Conservation (phyloP, 2,113 vertebrate species). For the Silurus meridionalis region DNA sequence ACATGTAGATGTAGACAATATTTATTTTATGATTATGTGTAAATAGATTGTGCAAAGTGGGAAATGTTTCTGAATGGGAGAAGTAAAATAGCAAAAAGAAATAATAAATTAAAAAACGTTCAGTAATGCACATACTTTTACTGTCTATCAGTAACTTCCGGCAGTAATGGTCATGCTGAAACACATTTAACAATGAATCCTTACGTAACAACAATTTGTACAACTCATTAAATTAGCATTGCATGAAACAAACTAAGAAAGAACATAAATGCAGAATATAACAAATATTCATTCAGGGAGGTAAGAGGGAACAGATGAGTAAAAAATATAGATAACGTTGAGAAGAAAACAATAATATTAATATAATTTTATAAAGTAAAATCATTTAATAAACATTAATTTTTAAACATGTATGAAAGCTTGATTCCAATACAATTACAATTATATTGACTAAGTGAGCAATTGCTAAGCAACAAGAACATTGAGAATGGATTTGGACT, state of each 20-base stretch:
- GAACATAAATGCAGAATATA: not conserved
- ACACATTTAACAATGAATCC: no score
- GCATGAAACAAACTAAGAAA: not conserved
- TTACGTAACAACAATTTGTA: not conserved
- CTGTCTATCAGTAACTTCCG: no score
- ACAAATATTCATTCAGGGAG: not conserved
- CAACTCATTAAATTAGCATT: not conserved
- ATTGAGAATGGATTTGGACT: no score
- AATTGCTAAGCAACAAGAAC: no score
- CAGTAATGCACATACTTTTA: not conserved
- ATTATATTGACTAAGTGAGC: no score
- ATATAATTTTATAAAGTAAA: no score
- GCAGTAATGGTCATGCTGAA: no score
- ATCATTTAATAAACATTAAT: no score
- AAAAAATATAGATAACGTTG: no score
- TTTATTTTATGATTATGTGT: no score
- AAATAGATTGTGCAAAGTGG: not conserved
- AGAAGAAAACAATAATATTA: no score
- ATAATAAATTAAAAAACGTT: not conserved
- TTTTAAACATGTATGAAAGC: no score
- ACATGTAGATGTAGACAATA: not conserved
- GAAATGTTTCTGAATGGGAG: not conserved
- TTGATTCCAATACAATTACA: not conserved
- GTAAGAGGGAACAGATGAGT: not conserved
- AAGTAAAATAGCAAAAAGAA: not conserved